Evolutionary conservation across 2,888 invertebrate genomes (phyloP), one percentile per base, ranked within the genome.

Genomic region (Drosophila borealis): DNA sequence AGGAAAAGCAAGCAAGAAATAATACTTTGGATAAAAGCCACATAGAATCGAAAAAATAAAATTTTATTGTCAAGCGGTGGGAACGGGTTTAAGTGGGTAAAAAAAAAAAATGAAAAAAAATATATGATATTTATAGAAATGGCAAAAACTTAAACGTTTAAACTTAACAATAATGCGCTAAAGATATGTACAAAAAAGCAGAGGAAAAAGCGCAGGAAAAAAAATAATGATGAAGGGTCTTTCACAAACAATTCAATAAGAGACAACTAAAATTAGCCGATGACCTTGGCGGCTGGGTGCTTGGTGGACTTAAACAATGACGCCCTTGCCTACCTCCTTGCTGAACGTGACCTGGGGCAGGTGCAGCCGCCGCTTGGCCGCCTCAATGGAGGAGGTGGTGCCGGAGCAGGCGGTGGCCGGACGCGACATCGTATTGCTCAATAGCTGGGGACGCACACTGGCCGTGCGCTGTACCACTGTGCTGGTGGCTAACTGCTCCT

Each of bases 241-340:
- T 50, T 11, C 10, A 25, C 19, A 33, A 29, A 46, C 50, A 55
- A 42, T 70, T 36, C 48, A 69, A 69, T 71, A 70, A 79, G 66
- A 44, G 21, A 13, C 60, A 48, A 34, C 45, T 56, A 37, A 44
- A 64, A 59, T 50, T 42, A 36, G 57, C 19, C 42, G 9, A 41
- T 9, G 53, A 19, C 39, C 11, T 14, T 13, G 25, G 34, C 9
- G 3, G n/a, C 10, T 13, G 36, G 9, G 10, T 14, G 39, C 5
- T 6, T 25, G n/a, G 13, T 21, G 48, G 17, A 13, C 29, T 55
- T 60, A 97, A 85, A 97, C 97, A 89, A 97, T 95, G 88, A 97
- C 96, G 72, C 97, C 97, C 88, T 95, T 96, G 96, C 97, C 97
- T 95, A 97, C 97, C 97, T 97, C 97, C 92, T 96, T 96, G 91